phyloP scores from a whole-genome alignment of 1,140 invertebrate genomes.

The Hetaerina americana region DNA sequence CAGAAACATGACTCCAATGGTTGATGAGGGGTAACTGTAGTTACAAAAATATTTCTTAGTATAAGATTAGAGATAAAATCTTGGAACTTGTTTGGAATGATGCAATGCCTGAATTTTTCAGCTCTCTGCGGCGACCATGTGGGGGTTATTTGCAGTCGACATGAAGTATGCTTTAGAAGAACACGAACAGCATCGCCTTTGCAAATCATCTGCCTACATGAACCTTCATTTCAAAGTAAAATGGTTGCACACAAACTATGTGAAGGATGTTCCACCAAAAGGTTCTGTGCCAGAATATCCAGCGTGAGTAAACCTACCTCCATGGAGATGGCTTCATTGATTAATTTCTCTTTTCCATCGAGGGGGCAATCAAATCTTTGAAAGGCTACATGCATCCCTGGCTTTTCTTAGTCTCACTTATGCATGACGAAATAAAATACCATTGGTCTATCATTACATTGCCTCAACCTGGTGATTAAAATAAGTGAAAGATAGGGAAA shows the following conservation, averaged over 20 bases:
- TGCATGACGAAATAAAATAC: no score
- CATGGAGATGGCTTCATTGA: no score
- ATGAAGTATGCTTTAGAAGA: conserved; percentile 97
- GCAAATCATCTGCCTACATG: conserved; percentile 98
- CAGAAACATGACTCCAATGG: no score
- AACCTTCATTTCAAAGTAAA: conserved; percentile 99
- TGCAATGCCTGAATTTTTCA: conserved; percentile 32
- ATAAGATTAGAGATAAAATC: no score
- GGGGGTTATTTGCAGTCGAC: conserved; percentile 92
- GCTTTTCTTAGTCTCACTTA: no score
- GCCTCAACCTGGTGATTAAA: no score
- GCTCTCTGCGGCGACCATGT: conserved; percentile 93
- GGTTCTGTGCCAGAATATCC: conserved; percentile 90
- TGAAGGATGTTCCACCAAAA: conserved; percentile 94
- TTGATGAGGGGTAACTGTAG: no score
- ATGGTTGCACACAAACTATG: conserved; percentile 97
- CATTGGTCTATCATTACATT: no score
- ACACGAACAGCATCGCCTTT: conserved; percentile 87
- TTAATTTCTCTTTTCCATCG: no score
- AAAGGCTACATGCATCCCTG: no score
- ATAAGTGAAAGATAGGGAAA: no score
- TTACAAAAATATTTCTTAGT: neutral
- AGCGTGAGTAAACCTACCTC: conserved; percentile 57
- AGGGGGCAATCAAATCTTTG: no score
- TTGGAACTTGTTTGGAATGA: neutral